A percentile compares a stretch with the other conserved stretches of the same genome.
phyloP scores from a whole-genome alignment of 2,797 vertebrate genomes.

The Arrhamphus sclerolepis region DNA sequence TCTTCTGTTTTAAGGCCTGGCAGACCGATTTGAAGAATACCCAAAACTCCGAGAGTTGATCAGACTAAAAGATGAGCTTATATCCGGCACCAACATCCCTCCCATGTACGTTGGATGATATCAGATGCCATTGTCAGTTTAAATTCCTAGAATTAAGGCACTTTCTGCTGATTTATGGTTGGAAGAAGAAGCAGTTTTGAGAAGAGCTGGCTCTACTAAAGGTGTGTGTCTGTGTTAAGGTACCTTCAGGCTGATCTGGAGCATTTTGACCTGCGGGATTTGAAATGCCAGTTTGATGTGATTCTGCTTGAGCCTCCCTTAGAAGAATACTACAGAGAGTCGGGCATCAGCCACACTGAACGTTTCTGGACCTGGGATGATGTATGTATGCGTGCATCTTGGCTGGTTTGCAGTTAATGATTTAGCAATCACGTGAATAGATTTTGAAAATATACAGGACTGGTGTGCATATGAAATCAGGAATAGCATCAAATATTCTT shows the following conservation, averaged over 20 bases:
- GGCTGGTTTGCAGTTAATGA: conserved; percentile 2
- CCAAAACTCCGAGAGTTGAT: conserved; percentile 97
- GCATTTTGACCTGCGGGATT: conserved; percentile 91
- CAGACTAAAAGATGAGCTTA: conserved; percentile 95
- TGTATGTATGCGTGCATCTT: conserved; percentile 67
- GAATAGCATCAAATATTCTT: too few species aligned
- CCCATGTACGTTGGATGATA: conserved; percentile 87
- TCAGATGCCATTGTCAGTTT: neutral
- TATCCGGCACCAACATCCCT: conserved; percentile 93
- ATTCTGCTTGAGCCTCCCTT: conserved; percentile 95
- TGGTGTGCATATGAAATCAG: neutral
- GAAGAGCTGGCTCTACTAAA: neutral
- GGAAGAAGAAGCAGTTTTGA: neutral
- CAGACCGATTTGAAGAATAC: conserved; percentile 98
- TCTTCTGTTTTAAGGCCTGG: conserved; percentile 83
- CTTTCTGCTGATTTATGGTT: neutral
- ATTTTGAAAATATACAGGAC: neutral
- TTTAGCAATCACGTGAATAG: neutral
- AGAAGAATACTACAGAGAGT: conserved; percentile 97
- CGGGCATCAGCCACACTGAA: conserved; percentile 93
- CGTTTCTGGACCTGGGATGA: conserved; percentile 99
- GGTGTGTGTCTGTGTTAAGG: conserved; percentile 75
- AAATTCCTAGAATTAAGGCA: too few species aligned
- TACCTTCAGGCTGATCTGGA: conserved; percentile 96
- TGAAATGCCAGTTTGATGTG: conserved; percentile 96